phyloP scores from a whole-genome alignment of 2,113 vertebrate genomes.

The Oryzias curvinotus region DNA sequence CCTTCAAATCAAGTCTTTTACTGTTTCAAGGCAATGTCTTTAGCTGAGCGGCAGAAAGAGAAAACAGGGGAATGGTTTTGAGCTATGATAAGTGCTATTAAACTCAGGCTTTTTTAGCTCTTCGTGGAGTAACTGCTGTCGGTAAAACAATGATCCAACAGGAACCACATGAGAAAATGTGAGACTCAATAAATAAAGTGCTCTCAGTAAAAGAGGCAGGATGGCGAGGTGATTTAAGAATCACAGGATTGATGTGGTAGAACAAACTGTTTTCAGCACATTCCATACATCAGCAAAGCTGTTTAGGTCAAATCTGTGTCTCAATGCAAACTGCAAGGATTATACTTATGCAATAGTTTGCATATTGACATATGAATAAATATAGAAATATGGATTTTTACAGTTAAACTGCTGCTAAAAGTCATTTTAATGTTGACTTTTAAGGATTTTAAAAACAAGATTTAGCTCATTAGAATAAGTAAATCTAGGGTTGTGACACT shows the following conservation, averaged over 20 bases:
- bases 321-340: too few species aligned
- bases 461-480: too few species aligned
- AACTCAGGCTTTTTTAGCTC: background rate
- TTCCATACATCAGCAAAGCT: constrained; percentile 4
- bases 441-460: too few species aligned
- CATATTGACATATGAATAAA: too few species aligned
- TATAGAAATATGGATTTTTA: too few species aligned
- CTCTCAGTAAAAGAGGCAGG: constrained; percentile 12
- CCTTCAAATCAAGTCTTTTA: background rate
- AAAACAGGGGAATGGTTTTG: background rate
- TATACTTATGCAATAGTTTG: too few species aligned
- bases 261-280: constrained; percentile 16
- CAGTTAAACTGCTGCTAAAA: too few species aligned
- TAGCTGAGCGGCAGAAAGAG: background rate
- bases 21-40: constrained; percentile 14
- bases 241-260: background rate
- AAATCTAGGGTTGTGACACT: too few species aligned
- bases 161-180: constrained; percentile 10
- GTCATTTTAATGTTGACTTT: too few species aligned
- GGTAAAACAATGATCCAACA: constrained; percentile 1
- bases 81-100: background rate
- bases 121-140: background rate
- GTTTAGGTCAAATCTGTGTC: constrained; percentile 12
- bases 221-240: constrained; percentile 10
- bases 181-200: constrained; percentile 23